Percentiles rank a stretch among this genome's conserved stretches.
phyloP scores from a whole-genome alignment of 2,888 invertebrate species.

The Xanthorhoe spadicearia region DNA sequence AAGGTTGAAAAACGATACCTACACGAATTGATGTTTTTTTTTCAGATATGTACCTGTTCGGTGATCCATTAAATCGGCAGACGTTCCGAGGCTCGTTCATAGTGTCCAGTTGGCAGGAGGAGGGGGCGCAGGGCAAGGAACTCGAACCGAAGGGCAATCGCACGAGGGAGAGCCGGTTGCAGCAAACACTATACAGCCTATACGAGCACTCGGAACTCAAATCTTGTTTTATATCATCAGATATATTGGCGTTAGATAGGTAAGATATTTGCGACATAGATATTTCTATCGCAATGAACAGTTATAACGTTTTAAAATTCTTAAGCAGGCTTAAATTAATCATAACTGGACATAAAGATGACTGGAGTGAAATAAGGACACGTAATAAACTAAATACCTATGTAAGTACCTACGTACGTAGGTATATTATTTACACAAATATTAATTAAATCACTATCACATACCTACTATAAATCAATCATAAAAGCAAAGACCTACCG shows the following conservation, averaged over 20 bases:
- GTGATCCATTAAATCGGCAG: slow-evolving; percentile 90
- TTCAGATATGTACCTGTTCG: slow-evolving; percentile 90
- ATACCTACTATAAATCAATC: too few relatives aligned
- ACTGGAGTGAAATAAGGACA: background rate
- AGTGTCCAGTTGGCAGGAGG: slow-evolving; percentile 88
- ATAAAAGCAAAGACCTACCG: too few relatives aligned
- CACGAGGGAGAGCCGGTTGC: slow-evolving; percentile 89
- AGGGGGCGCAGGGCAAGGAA: slow-evolving; percentile 86
- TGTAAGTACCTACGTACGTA: too few relatives aligned
- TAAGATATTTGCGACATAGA: slow-evolving; percentile 69
- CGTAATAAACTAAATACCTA: background rate
- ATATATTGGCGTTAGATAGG: slow-evolving; percentile 94
- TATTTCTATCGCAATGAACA: slow-evolving; percentile 9
- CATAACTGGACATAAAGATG: background rate
- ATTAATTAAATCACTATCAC: background rate
- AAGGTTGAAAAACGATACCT: slow-evolving; percentile 5
- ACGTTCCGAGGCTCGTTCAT: slow-evolving; percentile 93
- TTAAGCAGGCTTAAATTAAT: background rate
- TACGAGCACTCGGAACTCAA: slow-evolving; percentile 90
- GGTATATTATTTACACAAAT: background rate
- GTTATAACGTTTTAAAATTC: slow-evolving; percentile 13
- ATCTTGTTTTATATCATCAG: slow-evolving; percentile 90
- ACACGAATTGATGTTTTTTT: slow-evolving; percentile 45
- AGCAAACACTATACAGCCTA: slow-evolving; percentile 89
- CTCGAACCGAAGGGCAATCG: slow-evolving; percentile 89